Base-by-base conservation (phyloP, 2,888 invertebrate genomes). In the Acanthopleura granulata region DNA sequence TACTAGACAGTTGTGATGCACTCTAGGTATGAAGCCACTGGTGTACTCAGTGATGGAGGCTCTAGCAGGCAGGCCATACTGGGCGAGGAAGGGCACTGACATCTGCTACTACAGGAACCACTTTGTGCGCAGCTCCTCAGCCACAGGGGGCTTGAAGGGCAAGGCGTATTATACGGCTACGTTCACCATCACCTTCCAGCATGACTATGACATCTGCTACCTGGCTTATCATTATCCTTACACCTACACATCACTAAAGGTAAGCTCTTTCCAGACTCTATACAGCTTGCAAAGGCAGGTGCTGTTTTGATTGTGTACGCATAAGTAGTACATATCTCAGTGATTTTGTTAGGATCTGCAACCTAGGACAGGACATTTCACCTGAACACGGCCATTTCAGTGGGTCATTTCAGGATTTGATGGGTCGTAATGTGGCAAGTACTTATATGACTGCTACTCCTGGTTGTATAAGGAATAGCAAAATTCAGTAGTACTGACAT, bases 201-300 rank as follows among this genome's bases (percentile, higher is more conserved):
- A 95, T 89, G 91, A 92, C 73, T 93, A 93, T 79, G 96, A 96
- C 87, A 93, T 95, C 73, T 95, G 95, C 89, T 96, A 96, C 90
- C 89, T 96, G 78, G 96, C 96, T 1, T 96, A 96, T 88, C 96
- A 96, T 90, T 96, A 94, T 89, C 96, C 96, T 0, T 96, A 95
- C 90, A 95, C 95, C 0, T 96, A 95, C 88, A 94, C 95, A 25
- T 93, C 93, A 90, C 91, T 95, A 87, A 92, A 94, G 94, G 94
- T 94, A 84, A 91, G 89, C 81, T 16, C 70, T 1, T 15, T 27
- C 16, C 30, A 40, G 3, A 40, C 3, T 9, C 9, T 9, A 49
- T 57, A 11, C 15, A 49, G 9, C 40, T 40, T 40, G 40, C 40
- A 40, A 40, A 61, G 1, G n/a, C 9, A n/a, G n/a, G 25, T 12